Base-by-base conservation (phyloP, 2,113 vertebrate genomes). In the Orientallactaga bullata region DNA sequence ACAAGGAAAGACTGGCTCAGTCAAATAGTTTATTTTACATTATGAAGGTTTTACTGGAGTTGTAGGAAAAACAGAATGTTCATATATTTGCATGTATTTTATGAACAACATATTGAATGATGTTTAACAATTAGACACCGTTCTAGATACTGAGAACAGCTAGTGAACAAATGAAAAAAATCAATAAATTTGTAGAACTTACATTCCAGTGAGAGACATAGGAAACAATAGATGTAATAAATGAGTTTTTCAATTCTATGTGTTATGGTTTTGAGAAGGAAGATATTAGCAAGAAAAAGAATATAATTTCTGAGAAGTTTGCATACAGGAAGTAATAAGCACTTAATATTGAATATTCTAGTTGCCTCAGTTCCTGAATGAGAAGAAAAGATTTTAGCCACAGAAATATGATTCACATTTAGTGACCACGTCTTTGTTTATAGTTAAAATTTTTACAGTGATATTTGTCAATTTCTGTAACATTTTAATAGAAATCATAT, bases 51-150 rank as follows among this genome's bases (percentile, higher is more conserved):
- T 90, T 71, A 86, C 26, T 87, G 16, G 5, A n/a, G 9, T 68
- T 78, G 9, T 66, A 85, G 93, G 68, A 88, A 77, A 85, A 30
- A 73, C n/a, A 26, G 69, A 85, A 37, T 55, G 8, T 3, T 72
- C n/a, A 81, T 72, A 90, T 71, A 77, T 76, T 74, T 84, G 92
- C 32, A 47, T 72, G 24, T 55, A 72, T 58, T 92, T 81, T 73
- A 26, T 78, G 63, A 88, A 12, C 12, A 51, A 12, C 51, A 51
- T 51, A 51, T 51, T 51, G 51, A 23, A 23, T 63, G 61, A 63
- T 63, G 61, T 82, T 89, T 65, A 9, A 13, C 76, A 61, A 58
- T 66, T 55, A 87, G 30, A 73, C 23, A 58, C 12, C 47, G 7
- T 18, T 93, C 35, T 65, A 77, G 55, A 39, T 76, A 15, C 2